These are phyloP conservation scores for Notarius quadriscutis DNA, from an alignment of 2,113 vertebrate genomes.

Conservation along the genomic window DNA sequence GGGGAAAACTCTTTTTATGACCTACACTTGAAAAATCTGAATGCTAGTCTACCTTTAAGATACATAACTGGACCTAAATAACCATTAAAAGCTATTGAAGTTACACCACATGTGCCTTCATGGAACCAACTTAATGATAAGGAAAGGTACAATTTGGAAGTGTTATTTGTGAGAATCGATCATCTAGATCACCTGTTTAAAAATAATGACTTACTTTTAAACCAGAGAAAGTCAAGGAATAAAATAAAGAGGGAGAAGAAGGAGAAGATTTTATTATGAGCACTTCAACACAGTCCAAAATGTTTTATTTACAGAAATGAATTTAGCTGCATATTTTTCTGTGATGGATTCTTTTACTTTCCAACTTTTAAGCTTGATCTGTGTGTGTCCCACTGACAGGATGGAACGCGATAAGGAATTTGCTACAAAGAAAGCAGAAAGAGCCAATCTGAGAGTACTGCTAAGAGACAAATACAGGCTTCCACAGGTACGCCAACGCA, in stretches of 20 bases:
- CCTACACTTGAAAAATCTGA: too few species aligned
- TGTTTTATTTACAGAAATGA: background rate
- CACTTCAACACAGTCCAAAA: background rate
- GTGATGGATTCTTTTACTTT: background rate
- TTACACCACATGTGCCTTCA: background rate
- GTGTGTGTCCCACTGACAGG: slow-evolving; percentile 57
- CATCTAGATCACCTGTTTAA: too few species aligned
- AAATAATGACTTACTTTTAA: background rate
- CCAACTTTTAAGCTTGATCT: background rate
- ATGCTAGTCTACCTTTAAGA: background rate
- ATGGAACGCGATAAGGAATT: slow-evolving; percentile 75
- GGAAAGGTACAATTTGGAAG: background rate
- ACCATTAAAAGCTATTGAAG: background rate
- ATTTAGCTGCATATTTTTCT: background rate
- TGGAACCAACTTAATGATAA: background rate
- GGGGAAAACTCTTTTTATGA: too few species aligned
- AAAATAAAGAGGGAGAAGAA: background rate
- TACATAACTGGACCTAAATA: background rate
- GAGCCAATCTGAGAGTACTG: slow-evolving; percentile 69
- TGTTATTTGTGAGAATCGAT: background rate
- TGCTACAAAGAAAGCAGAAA: slow-evolving; percentile 71
- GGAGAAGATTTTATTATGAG: background rate
- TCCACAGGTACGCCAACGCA: slow-evolving; percentile 65
- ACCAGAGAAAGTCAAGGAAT: background rate
- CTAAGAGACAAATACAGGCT: slow-evolving; percentile 74